Conservation (phyloP, 1,140 invertebrate genomes). For the Vanessa tameamea region DNA sequence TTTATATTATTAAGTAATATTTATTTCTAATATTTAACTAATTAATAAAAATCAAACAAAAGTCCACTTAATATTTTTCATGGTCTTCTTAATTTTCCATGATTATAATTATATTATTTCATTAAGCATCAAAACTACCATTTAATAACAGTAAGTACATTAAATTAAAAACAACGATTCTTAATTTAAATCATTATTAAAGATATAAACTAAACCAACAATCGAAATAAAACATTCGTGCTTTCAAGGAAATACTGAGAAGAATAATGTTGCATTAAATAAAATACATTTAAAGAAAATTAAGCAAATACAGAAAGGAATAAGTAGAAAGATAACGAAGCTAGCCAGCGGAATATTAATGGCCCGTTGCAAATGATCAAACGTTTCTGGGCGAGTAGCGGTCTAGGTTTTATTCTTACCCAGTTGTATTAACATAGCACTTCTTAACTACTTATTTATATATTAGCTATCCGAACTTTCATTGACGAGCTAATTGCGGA, state of each 20-base stretch:
- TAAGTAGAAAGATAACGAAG: constrained; percentile 34
- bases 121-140: too few relatives aligned
- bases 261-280: constrained; percentile 11
- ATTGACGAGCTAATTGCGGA: too few relatives aligned
- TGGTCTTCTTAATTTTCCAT: too few relatives aligned
- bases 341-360: constrained; percentile 33
- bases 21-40: too few relatives aligned
- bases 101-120: too few relatives aligned
- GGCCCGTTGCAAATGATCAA: constrained; percentile 32
- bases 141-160: too few relatives aligned
- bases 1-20: too few relatives aligned
- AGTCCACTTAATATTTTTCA: too few relatives aligned
- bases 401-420: constrained; percentile 21
- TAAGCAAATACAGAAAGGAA: constrained; percentile 30
- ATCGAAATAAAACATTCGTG: constrained; percentile 1
- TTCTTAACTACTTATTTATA: constrained; percentile 11
- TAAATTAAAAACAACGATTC: too few relatives aligned
- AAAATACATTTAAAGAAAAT: constrained; percentile 28
- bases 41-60: too few relatives aligned
- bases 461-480: background rate
- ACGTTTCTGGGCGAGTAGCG: constrained; percentile 5
- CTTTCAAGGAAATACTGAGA: background rate
- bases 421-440: constrained; percentile 1
- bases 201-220: background rate
- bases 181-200: background rate